Conservation (phyloP, 1,140 invertebrate species). For the Acyrthosiphon pisum region DNA sequence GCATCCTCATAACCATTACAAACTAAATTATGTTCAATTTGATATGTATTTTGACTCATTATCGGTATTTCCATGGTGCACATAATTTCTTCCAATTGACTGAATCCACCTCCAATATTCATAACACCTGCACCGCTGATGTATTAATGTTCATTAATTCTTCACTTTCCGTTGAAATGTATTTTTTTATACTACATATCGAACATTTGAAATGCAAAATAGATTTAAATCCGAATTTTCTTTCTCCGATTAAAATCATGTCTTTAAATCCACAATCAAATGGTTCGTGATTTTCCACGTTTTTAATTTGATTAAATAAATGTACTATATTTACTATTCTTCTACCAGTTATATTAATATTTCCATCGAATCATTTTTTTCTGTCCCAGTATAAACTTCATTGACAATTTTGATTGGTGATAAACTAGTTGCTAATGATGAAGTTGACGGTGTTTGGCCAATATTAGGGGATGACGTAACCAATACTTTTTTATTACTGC, state of each 20-base stretch:
- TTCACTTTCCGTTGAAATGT: too few relatives aligned
- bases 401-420: neutral
- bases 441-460: neutral
- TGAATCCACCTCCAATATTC: too few relatives aligned
- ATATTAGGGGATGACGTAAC: slow-evolving; percentile 9
- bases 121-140: too few relatives aligned
- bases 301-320: slow-evolving; percentile 2
- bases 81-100: too few relatives aligned
- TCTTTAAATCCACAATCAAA: neutral
- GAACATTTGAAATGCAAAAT: too few relatives aligned
- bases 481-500: neutral
- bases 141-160: too few relatives aligned
- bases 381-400: neutral
- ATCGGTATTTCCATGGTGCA: too few relatives aligned
- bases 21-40: too few relatives aligned
- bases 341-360: neutral
- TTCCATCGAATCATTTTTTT: slow-evolving; percentile 12
- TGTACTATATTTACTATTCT: neutral
- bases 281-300: neutral
- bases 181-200: too few relatives aligned
- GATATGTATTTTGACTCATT: too few relatives aligned
- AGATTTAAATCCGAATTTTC: too few relatives aligned
- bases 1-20: too few relatives aligned
- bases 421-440: slow-evolving; percentile 16
- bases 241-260: neutral